These are phyloP conservation scores for Muntiacus reevesi DNA, from an alignment of 2,113 vertebrate species.

Conservation along the genomic window DNA sequence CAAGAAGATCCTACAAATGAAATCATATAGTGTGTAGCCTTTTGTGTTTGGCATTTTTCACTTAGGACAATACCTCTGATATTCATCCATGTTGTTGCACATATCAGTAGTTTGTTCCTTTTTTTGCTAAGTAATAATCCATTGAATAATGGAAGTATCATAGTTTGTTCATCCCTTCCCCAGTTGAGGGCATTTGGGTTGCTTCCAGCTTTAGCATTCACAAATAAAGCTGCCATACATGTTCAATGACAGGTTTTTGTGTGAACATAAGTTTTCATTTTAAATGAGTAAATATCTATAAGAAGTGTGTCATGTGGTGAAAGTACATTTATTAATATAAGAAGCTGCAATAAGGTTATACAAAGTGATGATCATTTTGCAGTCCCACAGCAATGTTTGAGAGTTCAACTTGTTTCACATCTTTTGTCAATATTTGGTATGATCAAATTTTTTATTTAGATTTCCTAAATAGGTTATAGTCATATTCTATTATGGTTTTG, in stretches of 20 bases:
- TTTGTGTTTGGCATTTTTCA: not conserved
- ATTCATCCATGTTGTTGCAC: not conserved
- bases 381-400: not conserved
- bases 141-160: not conserved
- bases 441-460: not conserved
- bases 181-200: not conserved
- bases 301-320: not conserved
- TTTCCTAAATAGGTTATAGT: not conserved
- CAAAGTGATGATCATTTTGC: not conserved
- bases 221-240: not conserved
- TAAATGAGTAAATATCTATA: not conserved
- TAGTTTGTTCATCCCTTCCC: not conserved
- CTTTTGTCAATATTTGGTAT: not conserved
- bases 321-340: not conserved
- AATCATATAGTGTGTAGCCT: not conserved
- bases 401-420: not conserved
- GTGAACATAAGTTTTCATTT: not conserved
- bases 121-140: not conserved
- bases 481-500: not conserved
- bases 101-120: not conserved
- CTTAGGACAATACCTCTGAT: not conserved
- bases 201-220: not conserved
- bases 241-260: not conserved
- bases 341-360: not conserved
- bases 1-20: not conserved